Evolutionary conservation across 2,113 vertebrate genomes (phyloP).

Genomic region (Istiophorus platypterus): DNA sequence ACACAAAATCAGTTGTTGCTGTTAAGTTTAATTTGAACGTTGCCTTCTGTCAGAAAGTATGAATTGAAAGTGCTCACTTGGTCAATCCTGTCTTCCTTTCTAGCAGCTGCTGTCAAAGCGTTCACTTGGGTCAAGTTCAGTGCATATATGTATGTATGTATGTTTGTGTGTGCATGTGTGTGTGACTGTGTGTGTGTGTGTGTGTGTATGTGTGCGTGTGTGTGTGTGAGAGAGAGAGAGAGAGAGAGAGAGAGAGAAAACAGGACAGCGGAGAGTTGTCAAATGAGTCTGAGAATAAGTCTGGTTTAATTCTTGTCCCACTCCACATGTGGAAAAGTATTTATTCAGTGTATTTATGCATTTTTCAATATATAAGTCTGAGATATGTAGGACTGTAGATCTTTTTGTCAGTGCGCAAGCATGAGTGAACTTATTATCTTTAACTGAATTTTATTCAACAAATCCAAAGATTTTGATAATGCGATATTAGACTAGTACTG

Average conservation of each 20-base stretch:
- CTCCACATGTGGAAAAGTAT: slow-evolving; percentile 41
- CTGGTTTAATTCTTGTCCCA: slow-evolving; percentile 25
- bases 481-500: not conserved
- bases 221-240: slow-evolving; percentile 22
- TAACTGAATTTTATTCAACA: not conserved
- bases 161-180: slow-evolving; percentile 11
- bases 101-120: slow-evolving; percentile 47
- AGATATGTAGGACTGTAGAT: not conserved
- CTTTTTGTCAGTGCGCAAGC: not conserved
- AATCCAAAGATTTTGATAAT: not conserved
- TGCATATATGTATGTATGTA: slow-evolving; percentile 14
- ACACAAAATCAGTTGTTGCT: slow-evolving; percentile 1
- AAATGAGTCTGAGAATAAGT: slow-evolving; percentile 29
- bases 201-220: slow-evolving; percentile 18
- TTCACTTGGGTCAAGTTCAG: slow-evolving; percentile 50
- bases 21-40: not conserved
- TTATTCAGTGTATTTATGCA: not conserved
- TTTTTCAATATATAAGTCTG: not conserved
- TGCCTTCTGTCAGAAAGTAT: not conserved
- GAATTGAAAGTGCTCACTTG: slow-evolving; percentile 13
- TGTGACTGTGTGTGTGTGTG: slow-evolving; percentile 23
- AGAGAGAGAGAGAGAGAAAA: not conserved
- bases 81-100: not conserved
- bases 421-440: not conserved
- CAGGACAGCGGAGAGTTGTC: slow-evolving; percentile 39